Evolutionary conservation across 2,888 invertebrate genomes (phyloP), one percentile per base, ranked within the genome.

Genomic region (Aporophyla lueneburgensis): DNA sequence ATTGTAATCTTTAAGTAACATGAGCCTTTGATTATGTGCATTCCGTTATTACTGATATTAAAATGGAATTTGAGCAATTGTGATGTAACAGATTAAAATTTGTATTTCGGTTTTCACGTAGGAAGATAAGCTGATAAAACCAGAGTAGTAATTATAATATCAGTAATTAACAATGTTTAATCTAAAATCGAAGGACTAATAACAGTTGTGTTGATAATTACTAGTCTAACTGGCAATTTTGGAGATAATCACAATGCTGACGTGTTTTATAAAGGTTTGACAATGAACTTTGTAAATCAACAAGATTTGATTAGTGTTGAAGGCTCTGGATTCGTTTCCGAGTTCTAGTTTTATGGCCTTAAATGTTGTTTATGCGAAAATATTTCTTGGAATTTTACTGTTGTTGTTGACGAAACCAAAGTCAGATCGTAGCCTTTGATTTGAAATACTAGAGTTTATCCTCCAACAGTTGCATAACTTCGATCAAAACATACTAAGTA

Each of bases 221-320:
- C 16, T 71, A 71, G 73, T 72, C 54, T 43, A 61, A n/a, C 53
- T 67, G 21, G 49, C 51, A 51, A 76, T 65, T 72, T 76, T 69
- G 53, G 16, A 81, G 73, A 61, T 61, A 54, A 61, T 27, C 51
- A 65, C n/a, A 70, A 62, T 56, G 43, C 46, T 54, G 63, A 81
- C 53, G 7, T 33, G 59, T 62, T 68, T 59, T 59, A 46, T 62
- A 49, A 49, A 49, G 16, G n/a, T 56, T 76, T 68, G 76, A 76
- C 83, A 83, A 68, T 85, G 71, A 83, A 81, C 67, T 76, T 85
- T 68, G 40, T 33, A 43, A 33, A 72, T 46, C 9, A 58, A 63
- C 24, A 16, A 5, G 62, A 14, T 68, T 79, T 43, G 51, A 54
- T 66, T 33, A 59, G 4, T 33, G 9, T 33, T 59, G 78, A 78